Base-by-base conservation (phyloP, 1,140 invertebrate species). In the Drosophila sulfurigaster region DNA sequence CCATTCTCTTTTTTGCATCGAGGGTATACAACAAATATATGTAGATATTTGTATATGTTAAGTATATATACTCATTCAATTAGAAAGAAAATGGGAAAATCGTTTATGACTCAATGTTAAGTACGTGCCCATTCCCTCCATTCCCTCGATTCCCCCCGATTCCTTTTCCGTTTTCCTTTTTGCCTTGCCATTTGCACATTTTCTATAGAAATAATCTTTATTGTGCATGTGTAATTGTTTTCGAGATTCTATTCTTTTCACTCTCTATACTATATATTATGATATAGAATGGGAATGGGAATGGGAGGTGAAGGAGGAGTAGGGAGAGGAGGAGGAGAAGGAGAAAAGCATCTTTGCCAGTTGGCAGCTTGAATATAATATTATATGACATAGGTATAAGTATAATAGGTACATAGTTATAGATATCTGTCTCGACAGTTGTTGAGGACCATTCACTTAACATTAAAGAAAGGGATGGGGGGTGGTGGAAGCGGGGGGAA, bases 161-260 rank as follows among this genome's bases (percentile, higher is more conserved):
- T 65, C 70, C 60, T 35, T 49, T 60, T 49, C 11, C 7, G 1
- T 28, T 11, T 35, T 5, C 30, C 10, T 7, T 7, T 13, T 16
- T 20, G 0, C 20, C 49, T 60, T 49, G 43, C 30, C 35, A 65
- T 63, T 58, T 25, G 5, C n/a, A 5, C 20, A 28, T 46, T 38
- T 25, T 35, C 49, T 38, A 45, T 62, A 59, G 46, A 80, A 87
- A 87, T 86, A 88, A 88, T 87, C 78, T 79, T 79, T 70, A 69
- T 69, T 63, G 74, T 73, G 75, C 75, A 82, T 82, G 70, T 86
- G 79, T 82, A 87, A 88, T 86, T 87, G 79, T 85, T 87, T 75
- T 81, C 57, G 49, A 65, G 60, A 79, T 78, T 80, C 41, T 48
- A 70, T 60, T 69, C 46, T 62, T 32, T 62, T 38, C 10, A 38